Evolutionary conservation across 92 coral and sea anemone genomes (phyloP), one percentile per base, ranked within the genome.

Genomic region (Phenganax marumi): DNA sequence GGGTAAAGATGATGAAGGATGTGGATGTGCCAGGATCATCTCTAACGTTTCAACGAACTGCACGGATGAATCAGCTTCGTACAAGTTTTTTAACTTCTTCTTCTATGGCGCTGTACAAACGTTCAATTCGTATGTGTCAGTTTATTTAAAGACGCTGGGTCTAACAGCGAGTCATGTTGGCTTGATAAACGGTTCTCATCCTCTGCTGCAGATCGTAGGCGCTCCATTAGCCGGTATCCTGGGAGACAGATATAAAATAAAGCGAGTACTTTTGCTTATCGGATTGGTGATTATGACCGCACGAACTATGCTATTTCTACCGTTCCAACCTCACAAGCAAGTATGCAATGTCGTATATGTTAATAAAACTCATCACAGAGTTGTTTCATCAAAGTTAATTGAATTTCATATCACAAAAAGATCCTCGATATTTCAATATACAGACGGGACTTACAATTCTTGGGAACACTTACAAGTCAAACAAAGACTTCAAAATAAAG

Each of bases 31-130:
- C 18, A 55, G 52, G 10, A 64, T n/a, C 26, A 53, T 8, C 52
- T 81, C 60, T 87, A 87, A 25, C 84, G 88, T n/a, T 8, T 70
- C 80, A 71, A 87, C 64, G 86, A 66, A 66, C 19, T 66, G 72
- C 72, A 66, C 72, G n/a, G 72, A 90, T 66, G 94, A 91, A 68
- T 51, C 85, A 57, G 78, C 89, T 7, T 54, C 88, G 0, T 85
- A 90, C 68, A 87, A 84, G 54, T 83, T 86, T 6, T 91, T 91
- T 55, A 89, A 85, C 70, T 77, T 91, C 48, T 91, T 86, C 73
- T 81, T 91, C 23, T 91, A 91, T 60, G 94, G 91, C 0, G 88
- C 94, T 21, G 82, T 73, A 48, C 91, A 91, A 7, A 86, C 94
- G 21, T 76, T 91, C 48, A 57, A 87, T 50, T 91, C 94, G 68